These are phyloP conservation scores for Rhinopomastus cyanomelas DNA, from an alignment of 2,113 vertebrate genomes.

Conservation along the genomic window DNA sequence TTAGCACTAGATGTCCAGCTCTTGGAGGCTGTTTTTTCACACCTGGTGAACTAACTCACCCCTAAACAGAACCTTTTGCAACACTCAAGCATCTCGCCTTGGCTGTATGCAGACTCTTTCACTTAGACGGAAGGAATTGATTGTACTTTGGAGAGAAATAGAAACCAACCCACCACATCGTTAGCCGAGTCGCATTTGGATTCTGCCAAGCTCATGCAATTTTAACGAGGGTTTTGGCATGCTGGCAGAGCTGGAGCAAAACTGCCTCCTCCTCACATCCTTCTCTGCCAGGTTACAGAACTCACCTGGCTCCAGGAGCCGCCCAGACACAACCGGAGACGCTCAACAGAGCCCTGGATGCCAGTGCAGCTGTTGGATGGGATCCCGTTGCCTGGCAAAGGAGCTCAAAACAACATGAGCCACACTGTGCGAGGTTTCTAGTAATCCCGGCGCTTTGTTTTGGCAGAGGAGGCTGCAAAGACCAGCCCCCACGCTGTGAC, in stretches of 20 bases:
- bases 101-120: background rate
- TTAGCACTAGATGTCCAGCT: background rate
- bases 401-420: background rate
- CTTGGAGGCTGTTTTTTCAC: background rate
- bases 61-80: background rate
- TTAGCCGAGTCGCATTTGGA: background rate
- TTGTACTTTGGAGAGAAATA: background rate
- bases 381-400: background rate
- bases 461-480: background rate
- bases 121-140: background rate
- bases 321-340: background rate
- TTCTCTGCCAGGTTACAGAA: background rate
- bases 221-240: background rate
- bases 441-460: background rate
- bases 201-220: background rate
- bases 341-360: background rate
- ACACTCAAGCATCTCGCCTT: background rate
- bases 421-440: background rate
- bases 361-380: background rate
- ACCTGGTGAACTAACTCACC: background rate
- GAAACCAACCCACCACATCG: background rate
- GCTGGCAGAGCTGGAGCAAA: background rate
- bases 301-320: background rate
- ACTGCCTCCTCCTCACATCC: background rate
- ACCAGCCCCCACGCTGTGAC: accelerated